Conservation (phyloP, 2,888 invertebrate genomes). For the Parapristionchus giblindavisi region DNA sequence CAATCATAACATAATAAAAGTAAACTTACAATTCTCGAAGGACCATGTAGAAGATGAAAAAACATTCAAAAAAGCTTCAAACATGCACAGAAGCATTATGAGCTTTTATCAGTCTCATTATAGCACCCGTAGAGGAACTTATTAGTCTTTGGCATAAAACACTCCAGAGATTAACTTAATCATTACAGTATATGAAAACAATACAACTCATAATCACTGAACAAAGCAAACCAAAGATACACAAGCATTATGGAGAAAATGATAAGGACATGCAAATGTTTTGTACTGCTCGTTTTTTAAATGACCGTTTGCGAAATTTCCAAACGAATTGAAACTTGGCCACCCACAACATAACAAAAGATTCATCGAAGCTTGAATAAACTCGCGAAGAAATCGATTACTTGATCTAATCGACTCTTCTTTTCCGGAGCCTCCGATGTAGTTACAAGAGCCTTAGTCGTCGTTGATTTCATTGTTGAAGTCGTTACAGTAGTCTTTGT, state of each 20-base stretch:
- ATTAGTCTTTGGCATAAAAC: no score
- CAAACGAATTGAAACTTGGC: no score
- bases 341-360: neutral
- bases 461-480: neutral
- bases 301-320: no score
- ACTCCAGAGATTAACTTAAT: no score
- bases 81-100: no score
- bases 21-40: no score
- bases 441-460: neutral
- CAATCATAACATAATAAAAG: no score
- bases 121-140: no score
- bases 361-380: constrained; percentile 29
- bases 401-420: constrained; percentile 36
- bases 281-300: neutral
- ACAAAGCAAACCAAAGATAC: neutral
- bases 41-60: no score
- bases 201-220: neutral
- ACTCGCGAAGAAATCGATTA: constrained; percentile 35
- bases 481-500: neutral
- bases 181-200: no score
- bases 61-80: no score
- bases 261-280: neutral
- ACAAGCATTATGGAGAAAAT: neutral
- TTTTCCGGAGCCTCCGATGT: neutral
- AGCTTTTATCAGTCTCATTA: no score